Evolutionary conservation across 2,113 vertebrate species (phyloP), one percentile per base, ranked within the genome.

Genomic region (Callospermophilus lateralis): DNA sequence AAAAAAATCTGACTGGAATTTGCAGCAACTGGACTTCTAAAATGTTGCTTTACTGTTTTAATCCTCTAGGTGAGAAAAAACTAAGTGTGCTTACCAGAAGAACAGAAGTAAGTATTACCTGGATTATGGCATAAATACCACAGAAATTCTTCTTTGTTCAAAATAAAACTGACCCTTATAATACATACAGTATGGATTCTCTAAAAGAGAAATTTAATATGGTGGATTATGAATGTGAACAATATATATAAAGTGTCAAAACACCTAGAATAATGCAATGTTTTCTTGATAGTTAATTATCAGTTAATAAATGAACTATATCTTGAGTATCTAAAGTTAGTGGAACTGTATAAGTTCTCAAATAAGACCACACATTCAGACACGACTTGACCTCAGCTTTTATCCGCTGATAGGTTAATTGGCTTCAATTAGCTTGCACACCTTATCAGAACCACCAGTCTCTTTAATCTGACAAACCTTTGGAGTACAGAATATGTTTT

Each of bases 371-470:
- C 32, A 12, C 11, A 32, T 19, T 42, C 76, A n/a, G 48, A 55
- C 32, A 65, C 8, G 17, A 42, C 12, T 34, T 83, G 79, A 45
- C 67, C 85, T 95, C 26, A 16, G 51, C 15, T 94, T 84, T 94
- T 81, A 96, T 90, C 86, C 84, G 78, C 65, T 73, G 15, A 37
- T 39, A 51, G 76, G 84, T 85, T 95, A 96, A 94, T 89, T 84
- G 70, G 8, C 45, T 67, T 87, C 68, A 89, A n/a, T 93, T 91
- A 95, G 26, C 7, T 42, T 22, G 0, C 15, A 68, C 3, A 8
- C 45, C 89, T 96, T 93, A 96, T 96, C 93, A 88, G 76, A 92
- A 55, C 28, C 37, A 55, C 0, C 1, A n/a, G 30, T 89, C 17
- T 73, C 83, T 94, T 73, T 51, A 84, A 84, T 73, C 83, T 93